phyloP scores from a whole-genome alignment of 2,888 invertebrate genomes.

The Muschampia plurimacula region DNA sequence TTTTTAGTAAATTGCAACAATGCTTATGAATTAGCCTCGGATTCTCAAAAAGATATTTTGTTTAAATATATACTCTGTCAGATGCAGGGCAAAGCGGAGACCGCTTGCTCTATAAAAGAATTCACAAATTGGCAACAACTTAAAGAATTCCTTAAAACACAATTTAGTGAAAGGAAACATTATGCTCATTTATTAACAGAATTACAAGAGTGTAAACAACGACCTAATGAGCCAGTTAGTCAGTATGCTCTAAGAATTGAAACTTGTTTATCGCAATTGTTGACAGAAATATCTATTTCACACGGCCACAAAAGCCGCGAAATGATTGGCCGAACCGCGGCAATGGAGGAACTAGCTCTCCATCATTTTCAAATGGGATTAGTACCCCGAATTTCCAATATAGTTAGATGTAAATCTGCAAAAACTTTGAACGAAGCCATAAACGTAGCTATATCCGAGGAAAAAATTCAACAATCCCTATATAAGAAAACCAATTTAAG shows the following conservation, averaged over 20 bases:
- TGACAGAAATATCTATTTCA: neutral
- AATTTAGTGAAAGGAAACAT: no score
- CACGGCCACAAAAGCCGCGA: conserved; percentile 14
- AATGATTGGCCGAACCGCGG: conserved; percentile 4
- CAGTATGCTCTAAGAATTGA: conserved; percentile 46
- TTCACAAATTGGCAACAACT: neutral
- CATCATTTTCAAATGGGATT: conserved; percentile 21
- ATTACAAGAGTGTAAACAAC: conserved; percentile 32
- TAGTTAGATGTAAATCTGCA: conserved; percentile 11
- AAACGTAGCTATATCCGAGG: conserved; percentile 25
- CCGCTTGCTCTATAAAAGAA: conserved; percentile 14
- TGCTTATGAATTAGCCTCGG: neutral
- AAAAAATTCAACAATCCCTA: conserved; percentile 8
- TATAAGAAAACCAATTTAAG: neutral
- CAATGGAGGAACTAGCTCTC: conserved; percentile 29
- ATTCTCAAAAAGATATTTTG: neutral
- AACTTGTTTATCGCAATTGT: conserved; percentile 15
- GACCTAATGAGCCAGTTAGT: conserved; percentile 41
- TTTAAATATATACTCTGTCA: conserved; percentile 19
- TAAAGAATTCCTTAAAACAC: conserved; percentile 16
- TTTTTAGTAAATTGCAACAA: conserved; percentile 17
- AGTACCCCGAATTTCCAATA: conserved; percentile 5
- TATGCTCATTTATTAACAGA: neutral
- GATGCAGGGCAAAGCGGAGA: conserved; percentile 7
- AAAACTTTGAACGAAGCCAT: conserved; percentile 28